phyloP scores from a whole-genome alignment of 2,113 vertebrate species.

The Archocentrus centrarchus region DNA sequence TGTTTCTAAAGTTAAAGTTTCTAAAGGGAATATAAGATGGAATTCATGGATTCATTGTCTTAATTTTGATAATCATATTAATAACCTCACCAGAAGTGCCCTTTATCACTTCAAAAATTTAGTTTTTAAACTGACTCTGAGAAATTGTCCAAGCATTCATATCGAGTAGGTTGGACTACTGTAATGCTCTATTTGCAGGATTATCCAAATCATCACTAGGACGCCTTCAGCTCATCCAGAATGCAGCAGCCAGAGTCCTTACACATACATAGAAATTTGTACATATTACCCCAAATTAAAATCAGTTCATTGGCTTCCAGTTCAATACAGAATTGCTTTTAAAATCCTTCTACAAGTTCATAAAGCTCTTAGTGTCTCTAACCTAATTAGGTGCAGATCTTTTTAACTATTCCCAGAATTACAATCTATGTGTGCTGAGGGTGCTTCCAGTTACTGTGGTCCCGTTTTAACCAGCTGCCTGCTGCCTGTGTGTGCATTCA shows the following conservation, averaged over 20 bases:
- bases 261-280: not conserved
- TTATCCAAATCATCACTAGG: not conserved
- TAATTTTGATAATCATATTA: not conserved
- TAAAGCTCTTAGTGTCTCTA: not conserved
- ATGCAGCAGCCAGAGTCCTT: not conserved
- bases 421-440: not conserved
- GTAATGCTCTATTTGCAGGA: not conserved
- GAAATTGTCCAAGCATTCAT: not conserved
- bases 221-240: not conserved
- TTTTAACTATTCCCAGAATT: not conserved
- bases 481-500: not conserved
- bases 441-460: not conserved
- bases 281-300: not conserved
- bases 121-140: not conserved
- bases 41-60: not conserved
- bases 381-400: not conserved
- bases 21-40: not conserved
- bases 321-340: not conserved
- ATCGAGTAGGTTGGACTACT: not conserved
- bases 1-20: not conserved
- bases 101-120: too few relatives aligned
- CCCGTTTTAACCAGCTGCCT: not conserved
- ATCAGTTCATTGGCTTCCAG: not conserved
- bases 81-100: not conserved
- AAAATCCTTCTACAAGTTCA: not conserved